Evolutionary conservation across 1,140 invertebrate species (phyloP).

Genomic region (Asbolus verrucosus): DNA sequence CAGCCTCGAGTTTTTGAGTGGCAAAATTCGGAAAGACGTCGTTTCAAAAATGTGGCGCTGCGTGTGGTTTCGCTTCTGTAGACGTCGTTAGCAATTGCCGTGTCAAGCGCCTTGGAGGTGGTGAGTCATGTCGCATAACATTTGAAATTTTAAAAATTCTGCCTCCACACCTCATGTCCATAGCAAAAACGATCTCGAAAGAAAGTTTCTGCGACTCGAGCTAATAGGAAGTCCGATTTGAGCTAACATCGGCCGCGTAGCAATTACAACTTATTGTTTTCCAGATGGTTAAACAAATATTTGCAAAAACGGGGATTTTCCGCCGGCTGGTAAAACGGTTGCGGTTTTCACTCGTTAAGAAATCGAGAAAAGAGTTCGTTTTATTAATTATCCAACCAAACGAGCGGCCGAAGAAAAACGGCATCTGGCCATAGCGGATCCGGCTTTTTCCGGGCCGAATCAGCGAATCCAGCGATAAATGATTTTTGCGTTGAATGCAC

Average conservation of each 20-base stretch:
- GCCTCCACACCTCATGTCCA: not conserved
- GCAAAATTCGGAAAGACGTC: too few species aligned
- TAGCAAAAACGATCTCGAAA: too few species aligned
- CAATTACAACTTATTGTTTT: constrained; percentile 5
- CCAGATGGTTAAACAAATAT: constrained; percentile 12
- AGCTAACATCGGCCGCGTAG: too few species aligned
- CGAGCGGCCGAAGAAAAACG: not conserved
- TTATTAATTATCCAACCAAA: not conserved
- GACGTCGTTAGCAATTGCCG: too few species aligned
- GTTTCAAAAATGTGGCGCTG: too few species aligned
- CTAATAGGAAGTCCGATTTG: too few species aligned
- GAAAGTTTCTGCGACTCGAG: too few species aligned
- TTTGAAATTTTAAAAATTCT: not conserved
- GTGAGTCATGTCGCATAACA: not conserved
- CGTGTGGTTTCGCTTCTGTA: too few species aligned
- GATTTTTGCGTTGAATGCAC: constrained; percentile 4
- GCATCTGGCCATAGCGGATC: constrained; percentile 14
- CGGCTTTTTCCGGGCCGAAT: not conserved
- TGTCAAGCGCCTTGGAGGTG: not conserved
- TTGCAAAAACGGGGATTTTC: constrained; percentile 14
- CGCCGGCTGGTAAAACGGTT: not conserved
- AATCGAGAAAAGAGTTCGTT: not conserved
- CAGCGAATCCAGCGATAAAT: not conserved
- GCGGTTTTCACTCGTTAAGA: not conserved
- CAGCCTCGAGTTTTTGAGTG: too few species aligned